Evolutionary conservation across 2,797 vertebrate species (phyloP).

Genomic region (Enteromius radiatus): DNA sequence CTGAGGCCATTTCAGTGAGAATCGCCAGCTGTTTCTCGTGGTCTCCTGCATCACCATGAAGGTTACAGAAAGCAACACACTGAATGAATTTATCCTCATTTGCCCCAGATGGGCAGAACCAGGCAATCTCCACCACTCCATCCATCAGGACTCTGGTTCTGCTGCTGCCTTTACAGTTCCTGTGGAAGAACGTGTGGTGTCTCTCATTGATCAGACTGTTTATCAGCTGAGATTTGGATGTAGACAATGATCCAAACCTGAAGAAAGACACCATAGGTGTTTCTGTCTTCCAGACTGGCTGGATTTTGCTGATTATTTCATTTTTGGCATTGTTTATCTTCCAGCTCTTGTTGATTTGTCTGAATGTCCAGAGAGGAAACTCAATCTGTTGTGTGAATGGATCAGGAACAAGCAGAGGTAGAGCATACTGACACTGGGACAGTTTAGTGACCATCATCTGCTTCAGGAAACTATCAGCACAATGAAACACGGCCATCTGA

Average conservation of each 20-base stretch:
- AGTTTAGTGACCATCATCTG: too few relatives aligned
- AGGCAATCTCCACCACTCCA: background rate
- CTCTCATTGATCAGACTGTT: background rate
- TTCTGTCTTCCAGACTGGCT: background rate
- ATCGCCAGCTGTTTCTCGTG: background rate
- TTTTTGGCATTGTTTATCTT: slow-evolving; percentile 48
- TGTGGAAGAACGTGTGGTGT: background rate
- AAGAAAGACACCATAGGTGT: background rate
- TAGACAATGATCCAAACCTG: background rate
- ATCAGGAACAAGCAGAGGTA: too few relatives aligned
- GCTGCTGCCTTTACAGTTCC: too few relatives aligned
- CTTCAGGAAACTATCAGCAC: too few relatives aligned
- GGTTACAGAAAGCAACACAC: slow-evolving; percentile 58
- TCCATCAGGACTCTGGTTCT: background rate
- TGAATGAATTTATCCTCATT: slow-evolving; percentile 64
- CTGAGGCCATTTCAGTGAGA: background rate
- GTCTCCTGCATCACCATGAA: slow-evolving; percentile 9
- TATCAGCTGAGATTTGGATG: background rate
- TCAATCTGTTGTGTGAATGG: too few relatives aligned
- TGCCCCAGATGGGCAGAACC: background rate
- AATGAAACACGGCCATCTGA: too few relatives aligned
- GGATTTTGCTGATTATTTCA: slow-evolving; percentile 42
- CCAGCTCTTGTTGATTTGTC: slow-evolving; percentile 68
- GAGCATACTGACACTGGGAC: too few relatives aligned
- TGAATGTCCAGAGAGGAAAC: slow-evolving; percentile 36